Evolutionary conservation across 2,113 vertebrate genomes (phyloP), one percentile per base, ranked within the genome.

Genomic region (Athene noctua): DNA sequence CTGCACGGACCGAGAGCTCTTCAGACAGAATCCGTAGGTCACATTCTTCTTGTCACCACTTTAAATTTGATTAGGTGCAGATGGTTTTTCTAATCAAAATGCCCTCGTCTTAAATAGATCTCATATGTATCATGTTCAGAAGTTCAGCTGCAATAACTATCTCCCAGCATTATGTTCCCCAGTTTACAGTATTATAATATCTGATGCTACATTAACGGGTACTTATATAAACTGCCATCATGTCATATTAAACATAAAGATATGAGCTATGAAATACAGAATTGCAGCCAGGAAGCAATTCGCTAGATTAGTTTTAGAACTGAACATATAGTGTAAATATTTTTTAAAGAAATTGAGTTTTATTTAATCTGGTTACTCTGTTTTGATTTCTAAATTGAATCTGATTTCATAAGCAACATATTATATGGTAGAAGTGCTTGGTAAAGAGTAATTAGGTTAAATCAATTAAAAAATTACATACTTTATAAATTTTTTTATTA

Each of bases 21-120:
- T 99, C 99, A 51, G 99, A 99, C 98, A 99, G 99, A 99, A 99
- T 99, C 98, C 99, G 99, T 99, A 99, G 95, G 99, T 99, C 96
- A 97, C 96, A 97, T 97, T 94, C 87, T 92, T 81, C 94, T 95
- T 96, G 95, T 97, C 96, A 81, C 91, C 72, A 30, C 88, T 96
- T 91, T 51, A 72, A 55, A 90, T 80, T 86, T 93, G 86, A 96
- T 96, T 92, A 94, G 88, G 83, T 95, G 94, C 86, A 97, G 94
- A 95, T 96, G 93, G 27, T 90, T 95, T 93, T 97, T 97, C 97
- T 96, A 97, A 97, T 96, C 95, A 94, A 96, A 97, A 96, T 85
- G 71, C 75, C 83, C 92, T 97, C 30, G 0, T 96, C 96, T 92
- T 95, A 94, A 97, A 91, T 95, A 93, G 87, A 94, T 96, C 94